phyloP scores from a whole-genome alignment of 2,888 invertebrate genomes.

The Drosophila barbarae region DNA sequence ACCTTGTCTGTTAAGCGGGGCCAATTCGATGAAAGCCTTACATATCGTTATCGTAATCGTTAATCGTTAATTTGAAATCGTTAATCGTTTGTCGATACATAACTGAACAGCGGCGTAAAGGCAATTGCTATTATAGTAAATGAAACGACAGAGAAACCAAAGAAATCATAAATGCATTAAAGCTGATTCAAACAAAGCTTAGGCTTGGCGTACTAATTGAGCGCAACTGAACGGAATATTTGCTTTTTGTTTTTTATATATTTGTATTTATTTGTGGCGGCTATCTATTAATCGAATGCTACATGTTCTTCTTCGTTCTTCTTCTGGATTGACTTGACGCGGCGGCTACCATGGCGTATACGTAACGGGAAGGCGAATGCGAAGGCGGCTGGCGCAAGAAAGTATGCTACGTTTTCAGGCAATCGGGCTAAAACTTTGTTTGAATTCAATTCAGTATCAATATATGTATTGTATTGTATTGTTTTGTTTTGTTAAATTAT shows the following conservation, averaged over 20 bases:
- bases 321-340: slow-evolving; percentile 6
- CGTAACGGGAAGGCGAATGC: slow-evolving; percentile 49
- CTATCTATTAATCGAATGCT: slow-evolving; percentile 14
- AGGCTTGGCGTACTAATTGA: slow-evolving; percentile 28
- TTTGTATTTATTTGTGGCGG: background rate
- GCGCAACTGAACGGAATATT: slow-evolving; percentile 39
- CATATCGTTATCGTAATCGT: slow-evolving; percentile 23
- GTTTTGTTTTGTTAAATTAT: no score
- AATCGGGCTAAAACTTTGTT: slow-evolving; percentile 40
- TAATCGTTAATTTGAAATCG: slow-evolving; percentile 14
- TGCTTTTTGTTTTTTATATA: background rate
- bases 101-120: slow-evolving; percentile 37
- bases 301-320: slow-evolving; percentile 6
- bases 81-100: slow-evolving; percentile 23
- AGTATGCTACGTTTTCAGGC: slow-evolving; percentile 50
- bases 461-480: slow-evolving; percentile 19
- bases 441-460: slow-evolving; percentile 40
- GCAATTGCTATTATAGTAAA: slow-evolving; percentile 40
- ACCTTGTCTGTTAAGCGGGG: slow-evolving; percentile 19
- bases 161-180: slow-evolving; percentile 26
- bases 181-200: slow-evolving; percentile 33
- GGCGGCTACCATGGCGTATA: slow-evolving; percentile 26
- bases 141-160: slow-evolving; percentile 30
- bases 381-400: slow-evolving; percentile 46
- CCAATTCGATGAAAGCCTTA: slow-evolving; percentile 16